A percentile compares a stretch with the other conserved stretches of the same genome.
Evolutionary conservation across 2,888 invertebrate species (phyloP).

Genomic region (Polydrusus pterygomalis): DNA sequence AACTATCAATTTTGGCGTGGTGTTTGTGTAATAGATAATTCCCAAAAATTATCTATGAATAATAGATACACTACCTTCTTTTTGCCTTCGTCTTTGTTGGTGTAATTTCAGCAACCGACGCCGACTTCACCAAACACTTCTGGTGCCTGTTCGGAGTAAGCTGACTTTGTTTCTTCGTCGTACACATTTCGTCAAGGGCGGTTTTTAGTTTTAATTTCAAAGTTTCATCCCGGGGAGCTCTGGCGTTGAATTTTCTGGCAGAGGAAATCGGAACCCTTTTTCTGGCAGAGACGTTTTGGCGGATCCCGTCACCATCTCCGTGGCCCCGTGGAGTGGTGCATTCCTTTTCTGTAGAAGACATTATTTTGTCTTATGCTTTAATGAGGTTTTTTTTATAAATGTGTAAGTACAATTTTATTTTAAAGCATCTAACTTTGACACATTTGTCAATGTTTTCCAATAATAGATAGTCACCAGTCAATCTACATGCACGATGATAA

Average conservation of each 20-base stretch:
- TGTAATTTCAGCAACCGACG: slow-evolving; percentile 65
- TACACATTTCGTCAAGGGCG: slow-evolving; percentile 57
- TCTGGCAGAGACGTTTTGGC: slow-evolving; percentile 51
- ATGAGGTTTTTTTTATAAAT: neutral
- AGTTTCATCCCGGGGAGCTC: slow-evolving; percentile 56
- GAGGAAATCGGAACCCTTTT: slow-evolving; percentile 64
- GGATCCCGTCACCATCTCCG: slow-evolving; percentile 64
- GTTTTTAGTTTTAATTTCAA: slow-evolving; percentile 60
- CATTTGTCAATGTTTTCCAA: slow-evolving; percentile 14
- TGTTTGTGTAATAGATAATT: neutral
- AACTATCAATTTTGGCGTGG: no score
- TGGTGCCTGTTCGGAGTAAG: slow-evolving; percentile 41
- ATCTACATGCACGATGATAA: no score
- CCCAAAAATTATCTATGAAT: neutral
- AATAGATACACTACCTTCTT: slow-evolving; percentile 52
- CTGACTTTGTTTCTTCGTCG: slow-evolving; percentile 8
- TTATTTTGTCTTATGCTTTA: slow-evolving; percentile 25
- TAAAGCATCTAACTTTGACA: slow-evolving; percentile 6
- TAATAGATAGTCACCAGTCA: no score
- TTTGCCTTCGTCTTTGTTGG: slow-evolving; percentile 62
- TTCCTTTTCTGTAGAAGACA: slow-evolving; percentile 32
- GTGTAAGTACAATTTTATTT: slow-evolving; percentile 8
- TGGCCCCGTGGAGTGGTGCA: slow-evolving; percentile 39
- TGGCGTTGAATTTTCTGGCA: slow-evolving; percentile 63
- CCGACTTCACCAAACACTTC: slow-evolving; percentile 55